phyloP scores from a whole-genome alignment of 2,797 vertebrate species.

The Eospalax fontanierii region DNA sequence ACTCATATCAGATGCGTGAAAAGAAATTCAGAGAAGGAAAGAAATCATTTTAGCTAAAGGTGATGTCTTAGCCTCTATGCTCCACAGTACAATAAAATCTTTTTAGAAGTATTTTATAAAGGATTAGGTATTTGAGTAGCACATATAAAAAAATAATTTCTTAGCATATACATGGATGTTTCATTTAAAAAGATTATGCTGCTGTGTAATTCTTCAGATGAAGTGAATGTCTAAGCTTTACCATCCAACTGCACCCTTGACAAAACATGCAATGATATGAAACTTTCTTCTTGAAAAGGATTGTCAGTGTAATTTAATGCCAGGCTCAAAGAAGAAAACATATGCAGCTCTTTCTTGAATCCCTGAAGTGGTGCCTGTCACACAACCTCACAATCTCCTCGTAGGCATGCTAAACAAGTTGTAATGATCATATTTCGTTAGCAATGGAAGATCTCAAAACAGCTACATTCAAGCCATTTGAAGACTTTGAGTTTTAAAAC shows the following conservation, averaged over 20 bases:
- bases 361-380: constrained; percentile 63
- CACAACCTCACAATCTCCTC: not conserved
- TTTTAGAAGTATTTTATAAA: constrained; percentile 52
- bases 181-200: constrained; percentile 68
- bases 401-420: not conserved
- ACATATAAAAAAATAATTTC: constrained; percentile 48
- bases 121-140: not conserved
- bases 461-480: not conserved
- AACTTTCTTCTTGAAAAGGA: constrained; percentile 62
- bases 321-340: constrained; percentile 64
- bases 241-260: constrained; percentile 29
- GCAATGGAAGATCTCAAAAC: not conserved
- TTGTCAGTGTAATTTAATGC: constrained; percentile 59
- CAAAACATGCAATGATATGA: constrained; percentile 59
- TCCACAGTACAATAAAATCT: constrained; percentile 7
- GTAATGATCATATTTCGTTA: constrained; percentile 20
- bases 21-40: not conserved
- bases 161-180: constrained; percentile 1
- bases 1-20: not conserved
- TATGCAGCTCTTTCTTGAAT: not conserved
- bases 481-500: constrained; percentile 41
- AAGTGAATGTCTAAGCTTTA: constrained; percentile 16
- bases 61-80: not conserved
- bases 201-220: constrained; percentile 54
- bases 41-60: constrained; percentile 7